phyloP scores from a whole-genome alignment of 2,113 vertebrate genomes.

The Motacilla alba region DNA sequence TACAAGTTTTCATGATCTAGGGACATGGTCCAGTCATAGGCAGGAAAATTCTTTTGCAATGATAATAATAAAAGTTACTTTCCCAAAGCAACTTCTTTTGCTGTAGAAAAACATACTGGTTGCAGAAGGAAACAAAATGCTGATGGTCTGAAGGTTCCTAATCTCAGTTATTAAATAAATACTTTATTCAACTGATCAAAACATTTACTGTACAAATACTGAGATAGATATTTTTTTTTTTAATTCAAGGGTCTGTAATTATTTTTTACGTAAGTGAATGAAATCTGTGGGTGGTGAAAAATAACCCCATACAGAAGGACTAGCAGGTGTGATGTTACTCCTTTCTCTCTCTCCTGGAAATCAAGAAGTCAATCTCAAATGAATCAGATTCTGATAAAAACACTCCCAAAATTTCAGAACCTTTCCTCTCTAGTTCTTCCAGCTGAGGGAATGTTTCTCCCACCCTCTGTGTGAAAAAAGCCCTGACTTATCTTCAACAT shows the following conservation, averaged over 20 bases:
- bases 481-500: accelerated
- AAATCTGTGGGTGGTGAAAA: background rate
- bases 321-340: background rate
- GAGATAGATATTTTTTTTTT: background rate
- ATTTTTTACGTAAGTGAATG: background rate
- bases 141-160: background rate
- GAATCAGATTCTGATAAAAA: background rate
- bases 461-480: background rate
- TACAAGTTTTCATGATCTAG: background rate
- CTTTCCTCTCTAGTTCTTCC: background rate
- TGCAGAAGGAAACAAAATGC: background rate
- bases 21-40: accelerated
- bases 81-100: background rate
- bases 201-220: background rate
- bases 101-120: background rate
- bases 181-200: background rate
- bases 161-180: background rate
- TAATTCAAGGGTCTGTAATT: background rate
- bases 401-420: background rate
- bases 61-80: background rate
- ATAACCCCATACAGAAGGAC: background rate
- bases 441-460: background rate
- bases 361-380: background rate
- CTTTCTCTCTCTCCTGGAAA: background rate
- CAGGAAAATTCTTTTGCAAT: background rate